Conservation (phyloP, 2,888 invertebrate species). For the Crepidodera aurea region DNA sequence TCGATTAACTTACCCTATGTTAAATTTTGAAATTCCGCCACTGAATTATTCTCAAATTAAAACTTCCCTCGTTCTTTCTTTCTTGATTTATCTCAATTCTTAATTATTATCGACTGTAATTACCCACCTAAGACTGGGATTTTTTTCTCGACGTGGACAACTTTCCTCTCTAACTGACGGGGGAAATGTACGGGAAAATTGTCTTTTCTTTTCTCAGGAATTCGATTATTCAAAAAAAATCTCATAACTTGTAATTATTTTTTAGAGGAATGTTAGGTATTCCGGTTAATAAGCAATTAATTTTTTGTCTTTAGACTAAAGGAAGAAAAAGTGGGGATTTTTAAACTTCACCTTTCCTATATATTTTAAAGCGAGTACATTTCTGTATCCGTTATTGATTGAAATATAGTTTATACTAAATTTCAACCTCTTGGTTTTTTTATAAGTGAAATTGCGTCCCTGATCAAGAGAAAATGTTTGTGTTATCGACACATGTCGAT, state of each 20-base stretch:
- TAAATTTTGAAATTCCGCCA: background rate
- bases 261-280: too few species aligned
- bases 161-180: conserved; percentile 55
- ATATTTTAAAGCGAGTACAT: too few species aligned
- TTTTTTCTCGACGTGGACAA: conserved; percentile 54
- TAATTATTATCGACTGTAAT: conserved; percentile 62
- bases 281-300: too few species aligned
- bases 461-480: background rate
- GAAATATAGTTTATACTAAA: too few species aligned
- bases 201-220: conserved; percentile 57
- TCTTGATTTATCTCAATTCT: conserved; percentile 58
- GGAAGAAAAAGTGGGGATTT: too few species aligned
- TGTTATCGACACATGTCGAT: conserved; percentile 10
- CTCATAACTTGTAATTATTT: too few species aligned
- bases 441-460: background rate
- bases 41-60: conserved; percentile 49
- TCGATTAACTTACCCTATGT: too few species aligned
- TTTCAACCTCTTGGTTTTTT: too few species aligned
- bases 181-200: conserved; percentile 64
- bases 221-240: too few species aligned
- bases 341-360: too few species aligned
- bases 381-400: too few species aligned
- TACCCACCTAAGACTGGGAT: conserved; percentile 58
- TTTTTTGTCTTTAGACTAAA: too few species aligned
- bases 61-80: conserved; percentile 57